phyloP scores from a whole-genome alignment of 2,888 invertebrate genomes.

The Rotaria macrura region DNA sequence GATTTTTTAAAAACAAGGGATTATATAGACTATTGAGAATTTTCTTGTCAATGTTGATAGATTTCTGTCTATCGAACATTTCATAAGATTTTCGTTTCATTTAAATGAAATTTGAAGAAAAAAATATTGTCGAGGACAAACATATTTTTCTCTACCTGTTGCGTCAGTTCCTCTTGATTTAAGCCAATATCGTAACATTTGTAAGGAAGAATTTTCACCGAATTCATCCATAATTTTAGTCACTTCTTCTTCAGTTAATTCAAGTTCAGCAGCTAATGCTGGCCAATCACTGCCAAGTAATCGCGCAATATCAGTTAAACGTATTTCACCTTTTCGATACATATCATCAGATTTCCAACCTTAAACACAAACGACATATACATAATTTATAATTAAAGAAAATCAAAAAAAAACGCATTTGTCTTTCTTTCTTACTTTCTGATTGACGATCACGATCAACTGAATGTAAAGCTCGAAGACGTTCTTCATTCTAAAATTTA shows the following conservation, averaged over 20 bases:
- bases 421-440: neutral
- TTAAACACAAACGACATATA: neutral
- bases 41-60: too few relatives aligned
- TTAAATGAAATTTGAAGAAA: too few relatives aligned
- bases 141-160: neutral
- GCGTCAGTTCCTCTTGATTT: neutral
- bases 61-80: too few relatives aligned
- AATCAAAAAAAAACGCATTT: too few relatives aligned
- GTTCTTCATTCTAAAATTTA: constrained; percentile 8
- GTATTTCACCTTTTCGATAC: constrained; percentile 20
- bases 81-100: too few relatives aligned
- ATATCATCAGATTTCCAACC: neutral
- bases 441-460: neutral
- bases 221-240: neutral
- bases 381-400: too few relatives aligned
- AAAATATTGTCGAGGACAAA: too few relatives aligned
- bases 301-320: neutral
- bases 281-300: neutral
- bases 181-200: constrained; percentile 11
- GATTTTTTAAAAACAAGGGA: too few relatives aligned
- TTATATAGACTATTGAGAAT: too few relatives aligned
- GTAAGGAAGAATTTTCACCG: constrained; percentile 7
- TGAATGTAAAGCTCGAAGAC: neutral
- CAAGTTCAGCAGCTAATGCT: constrained; percentile 8
- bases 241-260: constrained; percentile 7